A percentile compares a stretch with the other conserved stretches of the same genome.
These are phyloP conservation scores for Delphinapterus leucas DNA, from an alignment of 2,113 vertebrate species.

Conservation along the genomic window DNA sequence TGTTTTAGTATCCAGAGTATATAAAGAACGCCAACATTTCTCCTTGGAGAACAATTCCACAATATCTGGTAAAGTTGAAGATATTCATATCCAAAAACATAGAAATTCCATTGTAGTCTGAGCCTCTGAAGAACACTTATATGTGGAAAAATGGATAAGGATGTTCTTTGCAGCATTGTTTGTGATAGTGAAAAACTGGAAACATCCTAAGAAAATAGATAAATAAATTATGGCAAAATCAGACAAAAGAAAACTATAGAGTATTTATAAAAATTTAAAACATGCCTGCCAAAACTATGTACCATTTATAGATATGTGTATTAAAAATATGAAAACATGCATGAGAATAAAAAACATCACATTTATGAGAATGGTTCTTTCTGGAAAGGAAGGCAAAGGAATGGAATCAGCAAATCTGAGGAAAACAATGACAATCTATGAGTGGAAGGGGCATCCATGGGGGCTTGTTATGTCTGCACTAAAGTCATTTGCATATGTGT, in stretches of 20 bases:
- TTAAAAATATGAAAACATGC: constrained; percentile 7
- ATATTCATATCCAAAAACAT: constrained; percentile 12
- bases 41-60: constrained; percentile 35
- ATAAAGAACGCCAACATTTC: neutral
- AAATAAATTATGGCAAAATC: constrained; percentile 1
- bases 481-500: neutral
- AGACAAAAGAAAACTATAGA: neutral
- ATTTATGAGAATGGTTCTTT: constrained; percentile 5
- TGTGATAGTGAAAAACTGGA: neutral
- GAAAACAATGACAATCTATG: neutral
- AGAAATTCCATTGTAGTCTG: neutral
- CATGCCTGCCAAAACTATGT: neutral
- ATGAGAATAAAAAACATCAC: neutral
- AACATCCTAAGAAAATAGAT: neutral
- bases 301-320: neutral
- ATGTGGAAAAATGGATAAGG: neutral
- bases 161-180: neutral
- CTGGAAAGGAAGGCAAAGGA: constrained; percentile 21
- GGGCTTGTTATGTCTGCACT: neutral
- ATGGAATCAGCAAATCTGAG: neutral
- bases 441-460: neutral
- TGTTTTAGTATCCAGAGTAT: neutral
- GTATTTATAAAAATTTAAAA: constrained; percentile 17
- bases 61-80: constrained; percentile 32
- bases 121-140: neutral